These are phyloP conservation scores for Mesoclemmys tuberculata DNA, from an alignment of 2,113 vertebrate species.

Conservation along the genomic window DNA sequence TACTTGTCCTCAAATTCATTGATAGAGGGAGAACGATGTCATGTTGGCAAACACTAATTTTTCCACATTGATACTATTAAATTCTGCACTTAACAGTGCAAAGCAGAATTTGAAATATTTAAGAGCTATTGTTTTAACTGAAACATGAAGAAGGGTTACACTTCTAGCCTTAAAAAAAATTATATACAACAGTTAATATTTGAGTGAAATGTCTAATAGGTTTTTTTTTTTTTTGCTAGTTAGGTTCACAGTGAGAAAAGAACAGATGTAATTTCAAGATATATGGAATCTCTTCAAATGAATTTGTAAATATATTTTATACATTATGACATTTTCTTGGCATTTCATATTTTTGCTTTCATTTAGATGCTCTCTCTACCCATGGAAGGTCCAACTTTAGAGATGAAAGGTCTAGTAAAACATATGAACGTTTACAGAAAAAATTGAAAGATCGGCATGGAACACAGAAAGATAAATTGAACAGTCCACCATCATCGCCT, in stretches of 20 bases:
- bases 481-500: constrained; percentile 91
- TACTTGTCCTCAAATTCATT: background rate
- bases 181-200: background rate
- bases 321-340: background rate
- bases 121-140: background rate
- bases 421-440: constrained; percentile 94
- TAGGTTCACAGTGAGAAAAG: background rate
- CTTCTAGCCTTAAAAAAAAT: background rate
- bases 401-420: constrained; percentile 96
- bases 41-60: background rate
- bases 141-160: background rate
- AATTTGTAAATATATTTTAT: background rate
- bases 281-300: background rate
- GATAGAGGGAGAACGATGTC: background rate
- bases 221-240: background rate
- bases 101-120: background rate
- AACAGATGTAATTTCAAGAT: background rate
- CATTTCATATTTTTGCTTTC: constrained; percentile 5
- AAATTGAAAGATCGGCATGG: constrained; percentile 95
- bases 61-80: background rate
- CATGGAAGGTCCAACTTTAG: constrained; percentile 91
- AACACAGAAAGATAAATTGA: constrained; percentile 89
- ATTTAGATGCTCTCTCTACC: constrained; percentile 87
- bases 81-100: background rate
- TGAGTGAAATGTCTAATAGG: background rate